Conservation (phyloP, 2,888 invertebrate genomes). For the Heliconius charithonia region DNA sequence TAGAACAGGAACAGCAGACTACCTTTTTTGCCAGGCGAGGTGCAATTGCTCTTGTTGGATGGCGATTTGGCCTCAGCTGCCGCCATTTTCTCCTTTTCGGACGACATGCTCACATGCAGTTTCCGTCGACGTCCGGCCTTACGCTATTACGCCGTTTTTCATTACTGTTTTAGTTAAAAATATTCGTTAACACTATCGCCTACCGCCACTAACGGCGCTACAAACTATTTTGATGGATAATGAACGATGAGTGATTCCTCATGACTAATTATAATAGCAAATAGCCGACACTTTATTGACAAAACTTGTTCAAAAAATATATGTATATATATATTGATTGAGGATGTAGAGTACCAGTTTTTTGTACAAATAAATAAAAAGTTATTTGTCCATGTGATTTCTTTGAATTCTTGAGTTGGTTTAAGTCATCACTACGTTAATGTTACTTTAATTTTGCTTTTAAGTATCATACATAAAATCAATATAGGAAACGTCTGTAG, state of each 20-base stretch:
- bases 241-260: conserved; percentile 67
- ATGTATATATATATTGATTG: conserved; percentile 20
- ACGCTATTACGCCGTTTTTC: conserved; percentile 65
- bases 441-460: conserved; percentile 19
- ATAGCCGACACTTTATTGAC: conserved; percentile 68
- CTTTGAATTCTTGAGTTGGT: conserved; percentile 4
- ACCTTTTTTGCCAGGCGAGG: conserved; percentile 82
- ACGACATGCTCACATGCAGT: conserved; percentile 69
- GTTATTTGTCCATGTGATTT: conserved; percentile 23
- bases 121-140: conserved; percentile 59
- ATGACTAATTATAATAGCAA: conserved; percentile 72
- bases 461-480: conserved; percentile 8
- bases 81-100: conserved; percentile 81
- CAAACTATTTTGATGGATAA: conserved; percentile 65
- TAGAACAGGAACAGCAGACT: conserved; percentile 40
- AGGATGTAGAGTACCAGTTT: conserved; percentile 39
- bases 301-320: conserved; percentile 37
- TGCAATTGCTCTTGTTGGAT: conserved; percentile 77
- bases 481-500: conserved; percentile 1
- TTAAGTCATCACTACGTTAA: conserved; percentile 14
- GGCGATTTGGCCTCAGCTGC: conserved; percentile 77
- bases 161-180: conserved; percentile 64
- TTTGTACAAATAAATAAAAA: conserved; percentile 24
- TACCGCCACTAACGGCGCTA: conserved; percentile 63
- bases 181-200: conserved; percentile 52